Percentiles rank a stretch among this genome's conserved stretches.
phyloP scores from a whole-genome alignment of 2,888 invertebrate species.

The Spodoptera littoralis region DNA sequence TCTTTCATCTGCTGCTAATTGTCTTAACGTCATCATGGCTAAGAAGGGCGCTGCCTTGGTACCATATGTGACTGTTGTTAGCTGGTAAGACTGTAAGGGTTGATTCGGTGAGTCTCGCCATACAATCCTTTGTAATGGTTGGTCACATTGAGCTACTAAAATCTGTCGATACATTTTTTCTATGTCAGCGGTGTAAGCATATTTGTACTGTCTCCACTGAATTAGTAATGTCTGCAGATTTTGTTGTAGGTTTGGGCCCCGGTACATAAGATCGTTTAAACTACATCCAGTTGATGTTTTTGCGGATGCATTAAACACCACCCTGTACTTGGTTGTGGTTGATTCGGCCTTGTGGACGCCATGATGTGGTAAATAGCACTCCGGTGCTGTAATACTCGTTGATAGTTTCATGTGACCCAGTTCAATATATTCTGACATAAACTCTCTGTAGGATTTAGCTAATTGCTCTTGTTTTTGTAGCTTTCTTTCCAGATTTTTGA shows the following conservation, averaged over 20 bases:
- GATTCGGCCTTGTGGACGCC: constrained; percentile 1
- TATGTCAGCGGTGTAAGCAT: too few relatives aligned
- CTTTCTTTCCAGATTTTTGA: neutral
- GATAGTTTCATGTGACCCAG: constrained; percentile 10
- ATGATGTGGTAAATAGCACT: constrained; percentile 12
- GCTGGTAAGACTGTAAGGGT: too few relatives aligned
- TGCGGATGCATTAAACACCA: too few relatives aligned
- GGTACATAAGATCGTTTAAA: neutral
- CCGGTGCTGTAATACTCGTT: neutral
- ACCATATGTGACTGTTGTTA: too few relatives aligned
- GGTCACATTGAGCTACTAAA: too few relatives aligned
- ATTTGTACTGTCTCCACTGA: constrained; percentile 37
- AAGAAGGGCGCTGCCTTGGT: too few relatives aligned
- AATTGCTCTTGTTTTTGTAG: neutral
- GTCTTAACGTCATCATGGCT: too few relatives aligned
- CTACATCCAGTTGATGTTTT: neutral
- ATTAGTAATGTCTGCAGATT: constrained; percentile 4
- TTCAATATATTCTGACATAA: constrained; percentile 1
- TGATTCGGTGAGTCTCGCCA: too few relatives aligned
- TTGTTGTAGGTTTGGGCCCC: neutral
- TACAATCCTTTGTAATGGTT: too few relatives aligned
- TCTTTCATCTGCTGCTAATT: too few relatives aligned
- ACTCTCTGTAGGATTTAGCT: neutral
- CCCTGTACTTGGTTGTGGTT: too few relatives aligned
- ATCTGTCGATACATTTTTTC: too few relatives aligned